Percentiles rank a stretch among this genome's conserved stretches.
phyloP scores from a whole-genome alignment of 2,797 vertebrate species.

The Semotilus atromaculatus region DNA sequence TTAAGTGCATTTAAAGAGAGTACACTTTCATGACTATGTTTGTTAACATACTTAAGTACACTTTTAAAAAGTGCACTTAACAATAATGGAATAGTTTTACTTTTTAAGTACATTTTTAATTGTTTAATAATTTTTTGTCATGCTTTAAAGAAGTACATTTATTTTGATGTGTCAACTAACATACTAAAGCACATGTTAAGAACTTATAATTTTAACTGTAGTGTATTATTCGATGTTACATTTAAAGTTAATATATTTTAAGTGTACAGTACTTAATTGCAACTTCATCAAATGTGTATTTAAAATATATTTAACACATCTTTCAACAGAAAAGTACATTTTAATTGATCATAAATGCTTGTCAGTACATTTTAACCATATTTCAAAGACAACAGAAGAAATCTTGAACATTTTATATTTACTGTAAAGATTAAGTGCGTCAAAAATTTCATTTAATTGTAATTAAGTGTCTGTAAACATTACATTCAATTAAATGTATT shows the following conservation, averaged over 20 bases:
- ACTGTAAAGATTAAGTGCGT: no score
- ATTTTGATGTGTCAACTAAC: not conserved
- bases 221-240: not conserved
- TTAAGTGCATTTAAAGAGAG: not conserved
- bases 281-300: no score
- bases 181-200: not conserved
- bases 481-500: not conserved
- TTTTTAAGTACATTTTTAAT: not conserved
- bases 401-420: no score
- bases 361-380: no score
- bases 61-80: not conserved
- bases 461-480: not conserved
- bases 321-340: no score
- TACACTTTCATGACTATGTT: not conserved
- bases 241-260: not conserved
- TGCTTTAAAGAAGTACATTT: not conserved
- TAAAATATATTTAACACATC: no score
- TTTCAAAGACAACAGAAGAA: no score
- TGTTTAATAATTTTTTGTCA: not conserved
- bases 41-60: not conserved
- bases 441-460: not conserved
- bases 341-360: no score
- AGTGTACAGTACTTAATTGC: not conserved
- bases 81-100: no score
- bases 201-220: not conserved